Evolutionary conservation across 1,140 invertebrate genomes (phyloP), one percentile per base, ranked within the genome.

Genomic region (Drosophila bifasciata): DNA sequence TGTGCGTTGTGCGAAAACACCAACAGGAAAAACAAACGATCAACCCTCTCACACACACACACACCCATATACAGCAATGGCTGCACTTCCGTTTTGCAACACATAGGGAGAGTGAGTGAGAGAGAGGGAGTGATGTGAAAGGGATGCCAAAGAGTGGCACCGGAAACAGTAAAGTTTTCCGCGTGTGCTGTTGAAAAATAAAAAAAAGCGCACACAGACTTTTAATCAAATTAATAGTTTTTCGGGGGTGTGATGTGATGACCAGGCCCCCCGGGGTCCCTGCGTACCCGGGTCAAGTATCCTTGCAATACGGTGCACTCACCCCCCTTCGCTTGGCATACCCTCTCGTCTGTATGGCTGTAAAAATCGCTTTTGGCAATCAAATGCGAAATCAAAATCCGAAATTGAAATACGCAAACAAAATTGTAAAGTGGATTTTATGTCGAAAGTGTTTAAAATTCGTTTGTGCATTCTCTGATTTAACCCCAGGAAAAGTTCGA

Each of bases 161-260:
- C 11, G 32, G 11, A 36, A 56, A 52, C 60, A 61, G 64, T 78
- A 77, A 74, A 85, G 41, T 66, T 77, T 53, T 61, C 57, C 39
- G 43, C 81, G 57, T 73, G 73, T 85, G 76, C 76, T 63, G 53
- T 25, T 71, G 73, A 68, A 68, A 85, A 80, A 85, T 85, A 85
- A 85, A 85, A 85, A 36, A n/a, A n/a, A n/a, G n/a, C n/a, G 11
- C 13, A 52, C 75, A 64, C 77, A 63, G 77, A 70, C 68, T 88
- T 86, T 86, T 86, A 86, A 86, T 86, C 81, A 85, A 85, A 85
- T 85, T 85, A 85, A 85, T 86, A 85, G 81, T 86, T 74, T 62
- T 71, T 28, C 51, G 68, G 46, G 59, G 11, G 32, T 36, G 11
- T 36, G 36, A 36, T 28, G 57, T 28, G 57, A 28, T 32, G 56